Base-by-base conservation (phyloP, 2,888 invertebrate species). In the Microctonus aethiopoides region DNA sequence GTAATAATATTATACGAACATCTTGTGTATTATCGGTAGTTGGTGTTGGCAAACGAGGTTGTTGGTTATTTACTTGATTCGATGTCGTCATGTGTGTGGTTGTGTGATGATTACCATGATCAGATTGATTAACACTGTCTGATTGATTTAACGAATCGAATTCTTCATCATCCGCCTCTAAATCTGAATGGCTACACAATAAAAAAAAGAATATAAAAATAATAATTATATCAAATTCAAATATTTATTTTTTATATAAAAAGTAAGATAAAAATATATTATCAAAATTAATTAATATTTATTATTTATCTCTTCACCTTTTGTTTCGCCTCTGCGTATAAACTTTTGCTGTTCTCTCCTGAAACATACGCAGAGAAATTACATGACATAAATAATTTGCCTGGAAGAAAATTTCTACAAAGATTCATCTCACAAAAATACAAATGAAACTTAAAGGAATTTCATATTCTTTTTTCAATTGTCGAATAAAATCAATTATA, bases 121-220 rank as follows among this genome's bases (percentile, higher is more conserved):
- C 83, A 16, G 83, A 83, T 67, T 83, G 83, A 76, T 81, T 83
- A 4, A 83, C 78, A 67, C 83, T 79, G 76, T 86, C 86, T 81
- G 86, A 88, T 76, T 89, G 89, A 81, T 89, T 89, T 41, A 89
- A 87, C 76, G 90, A 90, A 80, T 83, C 83, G 64, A 83, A 83
- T 57, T 90, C 90, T 76, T 90, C 90, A 74, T 90, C 88, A 75
- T 90, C 90, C 36, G 90, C 90, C 77, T 90, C 90, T 72, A 90
- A 84, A 82, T 90, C 90, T 70, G 89, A 90, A 56, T 89, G 89
- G 80, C 89, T 90, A 79, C 56, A 80, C 79, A 64, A 34, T 54
- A 57, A 26, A 51, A 54, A 54, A 29, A 67, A n/a, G n/a, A 16
- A 11, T 9, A 51, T 59, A 46, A 16, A 46, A 16, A 11, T 26